Base-by-base conservation (phyloP, 2,797 vertebrate species). In the Chelon auratus region DNA sequence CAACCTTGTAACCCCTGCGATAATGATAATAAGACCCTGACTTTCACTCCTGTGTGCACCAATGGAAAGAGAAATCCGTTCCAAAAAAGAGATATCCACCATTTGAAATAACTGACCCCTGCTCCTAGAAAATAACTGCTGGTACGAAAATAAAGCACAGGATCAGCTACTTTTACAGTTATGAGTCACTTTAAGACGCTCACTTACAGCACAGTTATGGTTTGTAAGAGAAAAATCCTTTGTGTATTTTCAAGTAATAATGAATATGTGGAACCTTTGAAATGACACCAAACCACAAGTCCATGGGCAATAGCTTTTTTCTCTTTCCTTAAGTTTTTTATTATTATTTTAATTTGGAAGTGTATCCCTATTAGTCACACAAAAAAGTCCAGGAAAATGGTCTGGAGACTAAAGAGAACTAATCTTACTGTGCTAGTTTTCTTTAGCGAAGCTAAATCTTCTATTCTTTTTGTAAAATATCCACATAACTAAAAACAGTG, bases 21-120 rank as follows among this genome's bases (percentile, higher is more conserved):
- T 86, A 81, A 82, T 76, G 81, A 89, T 90, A 89, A 91, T 70
- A 78, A 67, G 76, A 86, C 70, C 74, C 81, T 58, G 60, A 86
- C 84, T 87, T 82, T 83, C 80, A 72, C 87, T 84, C 65, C 74
- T 59, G 43, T 36, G 52, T 67, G 50, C 68, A 54, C 68, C 48
- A 50, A 63, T 43, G 77, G 81, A 86, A 84, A 80, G 6, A 71
- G n/a, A 52, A 70, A 20, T 5, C 20, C 18, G 9, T 37, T 69
- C 75, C 80, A 74, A 56, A 15, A 62, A 71, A 50, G 57, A 80
- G 72, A 78, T 15, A 59, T 50, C 62, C 77, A 63, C 75, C 75
- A 69, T 81, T 82, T 82, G 61, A 81, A 86, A 85, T 78, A 50
- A 84, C 73, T 87, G 72, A 86, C 69, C 84, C 81, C 64, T 65